A percentile compares a stretch with the other conserved stretches of the same genome.
These are phyloP conservation scores for Lithobates pipiens DNA, from an alignment of 2,797 vertebrate species.

Conservation along the genomic window DNA sequence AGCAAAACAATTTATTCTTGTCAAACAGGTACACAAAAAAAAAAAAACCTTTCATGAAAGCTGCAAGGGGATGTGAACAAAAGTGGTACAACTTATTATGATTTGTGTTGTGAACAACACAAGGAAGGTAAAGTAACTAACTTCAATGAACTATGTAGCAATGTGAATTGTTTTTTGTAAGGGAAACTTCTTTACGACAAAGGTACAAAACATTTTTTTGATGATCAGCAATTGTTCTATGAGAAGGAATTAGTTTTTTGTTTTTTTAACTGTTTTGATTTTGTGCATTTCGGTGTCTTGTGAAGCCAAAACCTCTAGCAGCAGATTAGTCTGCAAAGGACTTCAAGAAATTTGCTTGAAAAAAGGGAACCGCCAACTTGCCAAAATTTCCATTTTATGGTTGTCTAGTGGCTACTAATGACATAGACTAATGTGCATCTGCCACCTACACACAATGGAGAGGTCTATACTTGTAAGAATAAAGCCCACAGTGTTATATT, in stretches of 20 bases:
- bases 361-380: background rate
- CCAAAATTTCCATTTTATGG: background rate
- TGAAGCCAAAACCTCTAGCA: slow-evolving; percentile 3
- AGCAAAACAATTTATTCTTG: background rate
- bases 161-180: slow-evolving; percentile 62
- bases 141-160: slow-evolving; percentile 30
- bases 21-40: slow-evolving; percentile 16
- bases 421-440: background rate
- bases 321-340: background rate
- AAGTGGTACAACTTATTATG: background rate
- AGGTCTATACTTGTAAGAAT: background rate
- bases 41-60: background rate
- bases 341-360: background rate
- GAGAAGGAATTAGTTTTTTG: slow-evolving; percentile 16
- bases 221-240: slow-evolving; percentile 23
- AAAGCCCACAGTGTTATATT: background rate
- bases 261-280: slow-evolving; percentile 26
- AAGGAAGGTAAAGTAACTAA: slow-evolving; percentile 4
- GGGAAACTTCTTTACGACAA: slow-evolving; percentile 30
- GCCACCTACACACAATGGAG: background rate
- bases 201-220: slow-evolving; percentile 23
- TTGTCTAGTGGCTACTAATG: background rate
- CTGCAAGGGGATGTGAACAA: slow-evolving; percentile 25
- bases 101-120: background rate
- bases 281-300: slow-evolving; percentile 10